Conservation (phyloP, 2,888 invertebrate species). For the Litoditis marina region DNA sequence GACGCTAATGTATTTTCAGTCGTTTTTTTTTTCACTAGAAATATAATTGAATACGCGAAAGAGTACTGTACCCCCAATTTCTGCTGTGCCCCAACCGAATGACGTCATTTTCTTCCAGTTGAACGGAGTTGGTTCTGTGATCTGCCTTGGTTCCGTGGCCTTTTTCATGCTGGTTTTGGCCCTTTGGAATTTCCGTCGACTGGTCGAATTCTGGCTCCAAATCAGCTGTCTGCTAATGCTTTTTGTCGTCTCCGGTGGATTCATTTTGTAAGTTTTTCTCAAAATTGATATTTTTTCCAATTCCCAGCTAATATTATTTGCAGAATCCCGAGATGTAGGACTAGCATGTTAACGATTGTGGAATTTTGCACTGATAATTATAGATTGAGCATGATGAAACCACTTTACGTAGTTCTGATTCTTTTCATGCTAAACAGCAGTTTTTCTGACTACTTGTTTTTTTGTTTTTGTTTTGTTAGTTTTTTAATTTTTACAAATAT, state of each 20-base stretch:
- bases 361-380: too few species aligned
- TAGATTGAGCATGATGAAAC: too few species aligned
- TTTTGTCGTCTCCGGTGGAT: conserved; percentile 42
- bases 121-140: conserved; percentile 42
- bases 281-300: not conserved
- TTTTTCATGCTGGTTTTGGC: conserved; percentile 50
- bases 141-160: conserved; percentile 37
- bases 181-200: conserved; percentile 37
- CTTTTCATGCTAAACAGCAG: too few species aligned
- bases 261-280: conserved; percentile 19
- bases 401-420: too few species aligned
- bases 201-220: conserved; percentile 45
- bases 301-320: not conserved
- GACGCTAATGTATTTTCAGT: too few species aligned
- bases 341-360: too few species aligned
- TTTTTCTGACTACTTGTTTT: too few species aligned
- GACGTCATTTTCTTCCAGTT: conserved; percentile 25
- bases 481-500: not conserved
- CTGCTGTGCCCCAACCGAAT: too few species aligned
- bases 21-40: too few species aligned
- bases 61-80: too few species aligned
- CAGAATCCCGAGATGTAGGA: not conserved
- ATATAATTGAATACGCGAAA: too few species aligned
- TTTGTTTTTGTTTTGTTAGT: not conserved
- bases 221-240: conserved; percentile 40